These are phyloP conservation scores for Limnodromus scolopaceus DNA, from an alignment of 2,797 vertebrate species.

Conservation along the genomic window DNA sequence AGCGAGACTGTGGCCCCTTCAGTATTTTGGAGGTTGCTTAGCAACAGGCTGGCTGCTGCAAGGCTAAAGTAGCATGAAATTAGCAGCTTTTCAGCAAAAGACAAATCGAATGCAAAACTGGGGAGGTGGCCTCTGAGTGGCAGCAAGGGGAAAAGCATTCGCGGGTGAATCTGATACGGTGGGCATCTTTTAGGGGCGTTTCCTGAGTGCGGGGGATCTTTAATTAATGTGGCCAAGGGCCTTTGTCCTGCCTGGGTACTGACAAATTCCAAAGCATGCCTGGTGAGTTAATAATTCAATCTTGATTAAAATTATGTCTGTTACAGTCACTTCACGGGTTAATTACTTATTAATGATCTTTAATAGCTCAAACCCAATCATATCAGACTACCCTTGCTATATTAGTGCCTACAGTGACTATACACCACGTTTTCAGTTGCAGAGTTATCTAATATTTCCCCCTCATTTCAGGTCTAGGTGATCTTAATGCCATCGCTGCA, in stretches of 20 bases:
- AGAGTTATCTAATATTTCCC: background rate
- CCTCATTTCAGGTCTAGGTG: background rate
- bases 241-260: background rate
- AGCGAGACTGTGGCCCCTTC: background rate
- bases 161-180: background rate
- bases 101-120: conserved; percentile 29
- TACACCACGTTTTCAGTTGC: background rate
- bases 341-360: background rate
- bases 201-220: background rate
- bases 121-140: background rate
- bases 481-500: background rate
- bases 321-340: conserved; percentile 7
- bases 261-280: background rate
- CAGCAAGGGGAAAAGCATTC: background rate
- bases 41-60: conserved; percentile 54
- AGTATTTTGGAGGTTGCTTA: conserved; percentile 64
- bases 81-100: conserved; percentile 39
- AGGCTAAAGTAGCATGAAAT: conserved; percentile 42
- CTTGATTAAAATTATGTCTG: conserved; percentile 16
- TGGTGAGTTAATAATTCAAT: conserved; percentile 4
- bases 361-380: background rate
- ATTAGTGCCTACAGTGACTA: background rate
- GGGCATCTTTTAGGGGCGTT: background rate
- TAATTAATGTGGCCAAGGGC: background rate
- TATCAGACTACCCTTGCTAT: background rate